Base-by-base conservation (phyloP, 2,888 invertebrate genomes). In the Magallana nippona region DNA sequence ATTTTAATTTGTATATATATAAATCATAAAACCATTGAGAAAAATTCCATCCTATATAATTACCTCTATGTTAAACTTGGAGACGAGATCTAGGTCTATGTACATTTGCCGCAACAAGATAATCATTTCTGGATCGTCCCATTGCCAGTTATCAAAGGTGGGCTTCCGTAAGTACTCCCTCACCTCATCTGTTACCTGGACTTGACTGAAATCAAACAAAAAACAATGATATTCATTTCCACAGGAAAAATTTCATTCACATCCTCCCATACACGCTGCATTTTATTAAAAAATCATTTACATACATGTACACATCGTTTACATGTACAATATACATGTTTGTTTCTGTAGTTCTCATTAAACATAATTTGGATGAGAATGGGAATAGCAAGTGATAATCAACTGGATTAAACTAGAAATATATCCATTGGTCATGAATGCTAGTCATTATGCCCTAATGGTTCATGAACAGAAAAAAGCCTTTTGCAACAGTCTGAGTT, bases 71-170 rank as follows among this genome's bases (percentile, higher is more conserved):
- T 96, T 96, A 93, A 97, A 97, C 94, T 96, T 96, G 88, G 96
- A 95, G 87, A 96, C 95, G 92, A 97, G 95, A 90, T 96, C 96
- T 92, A 97, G 95, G 94, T 97, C 97, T 90, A 96, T 95, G 95
- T 96, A 97, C 97, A 97, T 97, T 91, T 96, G 96, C 94, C 97
- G 96, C 91, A 97, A 95, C 90, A 97, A 95, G 86, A 97, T 95
- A 79, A 97, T 95, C 87, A 97, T 96, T 94, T 97, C 97, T 88
- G 96, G 96, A 94, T 97, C 97, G 90, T 97, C 96, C 96, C 97
- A 97, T 91, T 96, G 96, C 94, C 96, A 96, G 86, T 97, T 97
- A 94, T 97, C 97, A 94, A 97, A 97, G 58, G 96, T 96, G 1
- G 96, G 96, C 92, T 96, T 95, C 85, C 96, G 95, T 84, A 96